Conservation (phyloP, 2,113 vertebrate genomes). For the Xiphophorus maculatus region DNA sequence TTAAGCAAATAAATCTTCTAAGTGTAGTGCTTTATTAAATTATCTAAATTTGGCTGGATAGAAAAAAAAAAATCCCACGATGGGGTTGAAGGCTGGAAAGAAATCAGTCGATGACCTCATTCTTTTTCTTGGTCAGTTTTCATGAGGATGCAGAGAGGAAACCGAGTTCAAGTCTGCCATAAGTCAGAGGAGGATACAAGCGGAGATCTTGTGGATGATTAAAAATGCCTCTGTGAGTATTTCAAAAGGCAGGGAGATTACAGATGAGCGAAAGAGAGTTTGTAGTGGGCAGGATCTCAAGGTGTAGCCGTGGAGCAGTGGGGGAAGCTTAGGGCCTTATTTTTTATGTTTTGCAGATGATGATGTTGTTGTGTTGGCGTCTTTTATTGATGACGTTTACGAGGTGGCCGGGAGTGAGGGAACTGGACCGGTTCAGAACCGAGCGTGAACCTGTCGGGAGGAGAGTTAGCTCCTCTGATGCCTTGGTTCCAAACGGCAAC, state of each 20-base stretch:
- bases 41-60: constrained; percentile 38
- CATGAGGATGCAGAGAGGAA: constrained; percentile 13
- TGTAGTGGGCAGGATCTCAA: background rate
- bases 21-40: constrained; percentile 7
- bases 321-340: background rate
- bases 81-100: constrained; percentile 32
- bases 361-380: background rate
- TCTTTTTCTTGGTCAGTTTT: background rate
- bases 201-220: constrained; percentile 51
- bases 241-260: constrained; percentile 53
- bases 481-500: background rate
- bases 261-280: constrained; percentile 37
- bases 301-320: background rate
- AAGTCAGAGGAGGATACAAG: constrained; percentile 23
- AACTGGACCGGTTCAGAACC: background rate
- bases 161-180: constrained; percentile 25
- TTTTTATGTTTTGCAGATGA: background rate
- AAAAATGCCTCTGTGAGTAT: constrained; percentile 51
- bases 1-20: constrained; percentile 28
- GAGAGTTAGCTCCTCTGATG: background rate
- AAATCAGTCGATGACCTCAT: constrained; percentile 44
- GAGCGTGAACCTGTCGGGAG: background rate
- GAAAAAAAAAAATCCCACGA: constrained; percentile 14
- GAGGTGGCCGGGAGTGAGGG: too few relatives aligned
- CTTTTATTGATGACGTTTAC: background rate